Percentiles rank a stretch among this genome's conserved stretches.
Evolutionary conservation across 2,113 vertebrate species (phyloP).

Genomic region (Numida meleagris): DNA sequence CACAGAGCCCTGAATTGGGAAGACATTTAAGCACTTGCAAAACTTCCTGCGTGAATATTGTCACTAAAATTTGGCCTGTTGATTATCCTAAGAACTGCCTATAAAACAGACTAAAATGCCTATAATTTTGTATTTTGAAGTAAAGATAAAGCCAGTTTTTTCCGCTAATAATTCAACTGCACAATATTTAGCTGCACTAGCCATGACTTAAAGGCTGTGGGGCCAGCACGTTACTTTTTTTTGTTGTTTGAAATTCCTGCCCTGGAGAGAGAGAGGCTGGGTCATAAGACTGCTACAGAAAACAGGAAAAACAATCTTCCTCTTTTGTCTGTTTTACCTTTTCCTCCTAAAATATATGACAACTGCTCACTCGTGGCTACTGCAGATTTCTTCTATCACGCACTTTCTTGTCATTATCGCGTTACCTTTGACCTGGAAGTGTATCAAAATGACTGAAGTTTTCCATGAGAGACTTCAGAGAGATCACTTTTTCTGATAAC

Average conservation of each 20-base stretch:
- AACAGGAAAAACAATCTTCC: neutral
- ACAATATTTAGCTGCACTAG: neutral
- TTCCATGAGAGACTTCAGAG: neutral
- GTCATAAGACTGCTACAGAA: neutral
- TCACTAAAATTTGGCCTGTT: neutral
- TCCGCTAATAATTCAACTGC: neutral
- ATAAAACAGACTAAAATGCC: neutral
- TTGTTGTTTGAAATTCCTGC: neutral
- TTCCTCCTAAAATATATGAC: neutral
- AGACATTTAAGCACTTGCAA: too few species aligned
- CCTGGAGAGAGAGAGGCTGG: neutral
- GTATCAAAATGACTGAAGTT: neutral
- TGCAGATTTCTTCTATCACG: neutral
- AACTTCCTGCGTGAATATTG: neutral
- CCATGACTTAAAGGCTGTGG: neutral
- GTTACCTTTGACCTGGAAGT: neutral
- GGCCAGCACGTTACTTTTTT: neutral
- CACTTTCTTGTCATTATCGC: neutral
- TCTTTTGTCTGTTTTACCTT: neutral
- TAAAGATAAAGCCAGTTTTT: neutral
- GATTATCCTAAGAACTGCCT: neutral
- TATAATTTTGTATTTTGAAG: neutral
- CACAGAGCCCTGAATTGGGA: neutral
- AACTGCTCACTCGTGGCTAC: neutral
- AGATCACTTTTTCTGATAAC: neutral